A percentile compares a stretch with the other conserved stretches of the same genome.
phyloP scores from a whole-genome alignment of 2,113 vertebrate species.

The Microcebus murinus region DNA sequence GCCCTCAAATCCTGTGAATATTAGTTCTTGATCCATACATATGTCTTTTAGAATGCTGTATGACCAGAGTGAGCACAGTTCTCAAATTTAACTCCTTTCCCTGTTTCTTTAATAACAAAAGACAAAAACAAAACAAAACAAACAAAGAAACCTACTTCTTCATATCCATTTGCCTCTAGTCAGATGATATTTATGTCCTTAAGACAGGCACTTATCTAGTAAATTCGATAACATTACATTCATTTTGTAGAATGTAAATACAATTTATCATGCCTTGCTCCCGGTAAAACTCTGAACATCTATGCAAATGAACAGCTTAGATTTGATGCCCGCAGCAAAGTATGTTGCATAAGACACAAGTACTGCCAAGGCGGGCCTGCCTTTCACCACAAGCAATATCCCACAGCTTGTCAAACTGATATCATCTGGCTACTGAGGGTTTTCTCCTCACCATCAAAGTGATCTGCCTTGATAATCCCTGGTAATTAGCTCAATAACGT shows the following conservation, averaged over 20 bases:
- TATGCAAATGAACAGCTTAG: slow-evolving; percentile 76
- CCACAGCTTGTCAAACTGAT: slow-evolving; percentile 56
- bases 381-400: slow-evolving; percentile 50
- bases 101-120: slow-evolving; percentile 28
- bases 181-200: slow-evolving; percentile 48
- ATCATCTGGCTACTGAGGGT: slow-evolving; percentile 1
- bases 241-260: slow-evolving; percentile 68
- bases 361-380: slow-evolving; percentile 3
- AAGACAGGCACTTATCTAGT: slow-evolving; percentile 52
- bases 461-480: slow-evolving; percentile 11
- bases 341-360: slow-evolving; percentile 33
- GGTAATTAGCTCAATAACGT: slow-evolving; percentile 9
- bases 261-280: slow-evolving; percentile 55
- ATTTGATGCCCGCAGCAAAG: slow-evolving; percentile 57
- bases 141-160: background rate
- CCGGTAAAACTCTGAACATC: slow-evolving; percentile 38
- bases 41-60: background rate
- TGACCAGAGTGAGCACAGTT: background rate
- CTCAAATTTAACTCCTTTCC: background rate
- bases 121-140: background rate
- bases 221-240: slow-evolving; percentile 67
- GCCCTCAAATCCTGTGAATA: background rate
- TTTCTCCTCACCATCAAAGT: background rate
- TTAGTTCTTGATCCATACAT: background rate
- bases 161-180: background rate